Base-by-base conservation (phyloP, 2,888 invertebrate genomes). In the Cybosia mesomella region DNA sequence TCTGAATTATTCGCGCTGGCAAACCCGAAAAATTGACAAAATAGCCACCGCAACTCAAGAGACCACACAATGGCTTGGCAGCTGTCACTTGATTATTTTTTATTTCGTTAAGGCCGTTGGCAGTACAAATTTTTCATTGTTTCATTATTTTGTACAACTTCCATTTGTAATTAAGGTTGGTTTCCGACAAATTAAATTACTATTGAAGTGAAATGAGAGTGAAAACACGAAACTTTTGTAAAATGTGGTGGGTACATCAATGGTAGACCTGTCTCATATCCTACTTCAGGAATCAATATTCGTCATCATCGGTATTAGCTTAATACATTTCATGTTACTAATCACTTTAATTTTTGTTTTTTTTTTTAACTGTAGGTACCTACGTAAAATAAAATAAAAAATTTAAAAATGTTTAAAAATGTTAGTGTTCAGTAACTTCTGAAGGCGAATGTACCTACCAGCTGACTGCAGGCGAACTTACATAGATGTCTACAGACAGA, bases 41-140 rank as follows among this genome's bases (percentile, higher is more conserved):
- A 71, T 80, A 71, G 75, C 73, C 76, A 81, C 81, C 81, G 70
- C 85, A 84, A 80, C 68, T 65, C 73, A 61, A 71, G 70, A 76
- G 82, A 85, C 89, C 87, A 81, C 87, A 88, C 87, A 87, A 87
- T 83, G 81, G 74, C 77, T 73, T 82, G 84, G 84, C 91, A 90
- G 86, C 83, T 90, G 90, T 83, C 81, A 79, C 67, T 74, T 75
- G 62, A 66, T 58, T 70, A 60, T 60, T 73, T 68, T 70, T 64
- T 64, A 60, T 62, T 53, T 36, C 55, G 71, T 71, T 75, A 55
- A 70, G 77, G 81, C 77, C 34, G 62, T 59, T 49, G 57, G 64
- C 58, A 24, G 64, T 22, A 57, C 22, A 67, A 24, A 67, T 68
- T 65, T 36, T 34, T 55, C 67, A 57, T 67, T 69, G 58, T 64